Evolutionary conservation across 2,888 invertebrate species (phyloP), one percentile per base, ranked within the genome.

Genomic region (Luffia ferchaultella): DNA sequence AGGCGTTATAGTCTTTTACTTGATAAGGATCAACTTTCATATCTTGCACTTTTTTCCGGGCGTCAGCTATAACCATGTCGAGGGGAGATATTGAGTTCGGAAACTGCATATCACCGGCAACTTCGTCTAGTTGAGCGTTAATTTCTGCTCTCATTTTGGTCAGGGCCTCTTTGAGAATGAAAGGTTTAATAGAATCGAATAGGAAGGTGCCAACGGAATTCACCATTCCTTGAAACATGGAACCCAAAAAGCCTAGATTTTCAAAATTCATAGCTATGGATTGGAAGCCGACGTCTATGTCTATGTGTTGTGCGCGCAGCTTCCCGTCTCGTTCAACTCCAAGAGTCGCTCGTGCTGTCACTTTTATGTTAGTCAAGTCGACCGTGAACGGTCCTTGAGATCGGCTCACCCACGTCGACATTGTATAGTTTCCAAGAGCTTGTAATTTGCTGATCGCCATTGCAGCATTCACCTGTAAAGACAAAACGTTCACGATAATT

Each of bases 111-210:
- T 87, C 86, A 1, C 87, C 87, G 15, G 91, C 88, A 15, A 92
- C 64, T 59, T 90, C 87, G 16, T 88, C 87, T 19, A 95, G 85
- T 65, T 92, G 88, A 15, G 87, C 85, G 65, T 95, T 92, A 1
- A 95, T 89, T 67, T 91, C 90, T 1, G 79, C 85, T 57, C 92
- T 86, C 1, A 93, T 83, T 65, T 91, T 90, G 0, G 87, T 86
- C 62, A 94, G 93, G 0, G 92, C 91, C 73, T 93, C 90, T 56
- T 88, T 88, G 18, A 95, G 75, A 56, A 96, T 89, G 58, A 91
- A 91, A 0, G 95, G 95, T 65, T 96, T 95, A 61, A 96, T 92
- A 9, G 92, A 91, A 66, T 95, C 93, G 60, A 96, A 95, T 9
- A 96, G 86, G 55, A 93, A 88, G 15, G 88, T 88, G 0, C 95